These are phyloP conservation scores for Patella depressa DNA, from an alignment of 2,888 invertebrate species.

Conservation along the genomic window DNA sequence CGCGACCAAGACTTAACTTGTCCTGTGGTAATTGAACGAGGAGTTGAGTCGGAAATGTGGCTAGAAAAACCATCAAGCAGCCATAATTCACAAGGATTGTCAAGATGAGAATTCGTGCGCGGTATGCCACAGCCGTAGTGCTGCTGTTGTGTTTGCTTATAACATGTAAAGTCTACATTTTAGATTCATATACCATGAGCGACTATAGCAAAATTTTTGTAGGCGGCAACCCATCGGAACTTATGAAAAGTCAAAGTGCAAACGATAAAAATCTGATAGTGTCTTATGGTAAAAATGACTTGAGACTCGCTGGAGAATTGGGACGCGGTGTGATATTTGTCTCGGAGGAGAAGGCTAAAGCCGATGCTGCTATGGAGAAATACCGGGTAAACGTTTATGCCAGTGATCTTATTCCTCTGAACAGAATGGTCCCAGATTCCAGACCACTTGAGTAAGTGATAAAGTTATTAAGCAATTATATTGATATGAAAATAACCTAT, in stretches of 20 bases:
- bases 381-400: constrained; percentile 51
- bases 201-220: not conserved
- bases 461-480: too few species aligned
- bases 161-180: not conserved
- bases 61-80: too few species aligned
- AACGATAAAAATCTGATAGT: constrained; percentile 8
- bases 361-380: constrained; percentile 28
- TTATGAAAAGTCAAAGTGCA: not conserved
- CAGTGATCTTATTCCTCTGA: constrained; percentile 56
- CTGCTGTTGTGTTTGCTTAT: not conserved
- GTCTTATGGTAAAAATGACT: constrained; percentile 22
- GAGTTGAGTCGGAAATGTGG: too few species aligned
- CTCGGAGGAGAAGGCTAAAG: constrained; percentile 25
- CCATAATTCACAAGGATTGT: too few species aligned
- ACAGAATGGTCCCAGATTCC: constrained; percentile 58
- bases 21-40: too few species aligned
- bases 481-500: too few species aligned
- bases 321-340: constrained; percentile 32
- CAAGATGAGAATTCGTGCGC: not conserved
- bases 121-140: not conserved
- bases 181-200: not conserved
- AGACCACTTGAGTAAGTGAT: constrained; percentile 52
- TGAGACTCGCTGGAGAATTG: constrained; percentile 30
- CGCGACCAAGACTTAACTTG: too few species aligned
- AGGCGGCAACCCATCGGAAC: too few species aligned